phyloP scores from a whole-genome alignment of 2,888 invertebrate genomes.

The Sphaeridia pumilis region DNA sequence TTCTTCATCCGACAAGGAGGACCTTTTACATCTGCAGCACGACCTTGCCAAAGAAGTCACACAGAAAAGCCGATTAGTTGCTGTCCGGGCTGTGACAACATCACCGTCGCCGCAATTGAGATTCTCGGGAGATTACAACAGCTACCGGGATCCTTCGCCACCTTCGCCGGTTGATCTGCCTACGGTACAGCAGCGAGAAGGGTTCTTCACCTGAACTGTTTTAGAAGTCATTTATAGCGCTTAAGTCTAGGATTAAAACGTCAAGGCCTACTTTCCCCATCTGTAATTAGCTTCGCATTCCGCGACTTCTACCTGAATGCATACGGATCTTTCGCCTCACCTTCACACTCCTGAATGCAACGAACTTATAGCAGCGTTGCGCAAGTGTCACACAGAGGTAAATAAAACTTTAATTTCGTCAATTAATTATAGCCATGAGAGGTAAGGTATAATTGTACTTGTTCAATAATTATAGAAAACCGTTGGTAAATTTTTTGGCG shows the following conservation, averaged over 20 bases:
- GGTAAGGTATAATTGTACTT: no score
- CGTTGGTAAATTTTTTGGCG: constrained; percentile 52
- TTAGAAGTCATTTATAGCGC: no score
- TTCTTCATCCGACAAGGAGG: constrained; percentile 32
- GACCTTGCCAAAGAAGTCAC: constrained; percentile 34
- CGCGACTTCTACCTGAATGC: no score
- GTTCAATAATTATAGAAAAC: constrained; percentile 50
- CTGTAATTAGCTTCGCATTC: no score
- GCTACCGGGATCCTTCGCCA: constrained; percentile 33
- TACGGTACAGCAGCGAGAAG: constrained; percentile 35
- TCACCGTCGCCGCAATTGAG: constrained; percentile 19
- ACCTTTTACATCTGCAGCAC: constrained; percentile 34
- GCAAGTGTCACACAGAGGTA: constrained; percentile 60
- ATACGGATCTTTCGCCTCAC: constrained; percentile 39
- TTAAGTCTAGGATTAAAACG: no score
- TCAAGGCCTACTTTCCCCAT: no score
- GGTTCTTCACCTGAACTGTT: constrained; percentile 32
- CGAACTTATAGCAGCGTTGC: constrained; percentile 53
- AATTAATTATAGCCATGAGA: no score
- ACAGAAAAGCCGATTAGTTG: constrained; percentile 32
- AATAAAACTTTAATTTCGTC: no score
- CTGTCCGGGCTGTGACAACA: constrained; percentile 27
- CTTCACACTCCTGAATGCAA: constrained; percentile 69
- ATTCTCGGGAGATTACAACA: constrained; percentile 8
- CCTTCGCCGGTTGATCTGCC: constrained; percentile 33